Evolutionary conservation across 2,888 invertebrate genomes (phyloP).

Genomic region (Pinctada fucata): DNA sequence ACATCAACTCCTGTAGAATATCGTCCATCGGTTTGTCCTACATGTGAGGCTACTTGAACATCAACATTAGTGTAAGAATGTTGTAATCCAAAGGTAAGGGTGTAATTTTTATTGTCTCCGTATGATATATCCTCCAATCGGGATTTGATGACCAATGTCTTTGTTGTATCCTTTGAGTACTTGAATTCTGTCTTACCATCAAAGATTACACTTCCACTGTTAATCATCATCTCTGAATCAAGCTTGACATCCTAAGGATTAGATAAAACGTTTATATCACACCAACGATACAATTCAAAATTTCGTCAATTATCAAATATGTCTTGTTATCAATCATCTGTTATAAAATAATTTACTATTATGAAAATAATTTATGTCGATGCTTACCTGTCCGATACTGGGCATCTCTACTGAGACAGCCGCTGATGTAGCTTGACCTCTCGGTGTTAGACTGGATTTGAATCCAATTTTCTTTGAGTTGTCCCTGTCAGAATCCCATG

Average conservation of each 20-base stretch:
- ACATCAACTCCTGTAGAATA: slow-evolving; percentile 51
- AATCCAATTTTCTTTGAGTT: slow-evolving; percentile 51
- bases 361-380: background rate
- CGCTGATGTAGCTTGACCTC: slow-evolving; percentile 44
- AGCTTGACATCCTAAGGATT: slow-evolving; percentile 53
- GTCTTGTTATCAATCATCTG: too few relatives aligned
- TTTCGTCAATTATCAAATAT: too few relatives aligned
- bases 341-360: too few relatives aligned
- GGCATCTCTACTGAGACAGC: slow-evolving; percentile 55
- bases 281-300: too few relatives aligned
- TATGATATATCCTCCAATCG: slow-evolving; percentile 54
- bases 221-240: slow-evolving; percentile 53
- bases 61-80: slow-evolving; percentile 65
- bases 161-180: slow-evolving; percentile 56
- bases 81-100: slow-evolving; percentile 51
- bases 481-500: slow-evolving; percentile 64
- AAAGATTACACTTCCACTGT: slow-evolving; percentile 54
- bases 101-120: slow-evolving; percentile 56
- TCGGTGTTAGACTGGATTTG: slow-evolving; percentile 37
- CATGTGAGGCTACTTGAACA: slow-evolving; percentile 52
- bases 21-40: slow-evolving; percentile 49
- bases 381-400: slow-evolving; percentile 56
- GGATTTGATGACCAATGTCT: slow-evolving; percentile 55
- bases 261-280: background rate
- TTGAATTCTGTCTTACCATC: slow-evolving; percentile 58